phyloP scores from a whole-genome alignment of 2,113 vertebrate genomes.

The Dinomys branickii region DNA sequence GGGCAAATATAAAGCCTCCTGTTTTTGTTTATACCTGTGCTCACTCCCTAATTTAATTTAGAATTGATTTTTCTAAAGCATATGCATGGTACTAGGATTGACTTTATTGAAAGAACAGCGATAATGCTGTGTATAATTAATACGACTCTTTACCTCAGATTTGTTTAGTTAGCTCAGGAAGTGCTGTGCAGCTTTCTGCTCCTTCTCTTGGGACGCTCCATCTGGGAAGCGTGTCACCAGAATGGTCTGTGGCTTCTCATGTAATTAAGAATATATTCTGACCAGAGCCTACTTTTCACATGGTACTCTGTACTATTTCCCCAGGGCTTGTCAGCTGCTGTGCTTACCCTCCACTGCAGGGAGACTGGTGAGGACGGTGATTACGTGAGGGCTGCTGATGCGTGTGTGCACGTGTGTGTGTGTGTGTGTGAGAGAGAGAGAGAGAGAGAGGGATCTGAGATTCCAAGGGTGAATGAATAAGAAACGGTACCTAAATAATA shows the following conservation, averaged over 20 bases:
- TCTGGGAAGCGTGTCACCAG: neutral
- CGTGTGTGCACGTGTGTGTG: neutral
- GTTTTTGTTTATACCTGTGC: neutral
- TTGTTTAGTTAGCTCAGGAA: neutral
- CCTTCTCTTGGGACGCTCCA: neutral
- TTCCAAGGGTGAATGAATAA: neutral
- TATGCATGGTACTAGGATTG: neutral
- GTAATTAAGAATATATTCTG: neutral
- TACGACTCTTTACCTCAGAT: neutral
- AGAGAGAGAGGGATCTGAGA: neutral
- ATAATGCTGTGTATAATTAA: neutral
- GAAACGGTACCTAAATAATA: neutral
- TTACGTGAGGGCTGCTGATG: neutral
- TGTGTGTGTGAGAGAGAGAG: neutral
- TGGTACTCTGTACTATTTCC: accelerated
- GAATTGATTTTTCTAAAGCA: neutral
- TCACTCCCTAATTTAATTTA: neutral
- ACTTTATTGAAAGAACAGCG: neutral
- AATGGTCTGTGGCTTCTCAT: neutral
- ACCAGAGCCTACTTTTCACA: accelerated
- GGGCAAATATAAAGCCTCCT: neutral
- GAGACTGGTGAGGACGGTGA: neutral
- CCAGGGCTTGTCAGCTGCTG: neutral
- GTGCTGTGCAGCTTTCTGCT: neutral
- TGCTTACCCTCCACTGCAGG: neutral